phyloP scores from a whole-genome alignment of 2,888 invertebrate species.

The Parthenolecanium corni region DNA sequence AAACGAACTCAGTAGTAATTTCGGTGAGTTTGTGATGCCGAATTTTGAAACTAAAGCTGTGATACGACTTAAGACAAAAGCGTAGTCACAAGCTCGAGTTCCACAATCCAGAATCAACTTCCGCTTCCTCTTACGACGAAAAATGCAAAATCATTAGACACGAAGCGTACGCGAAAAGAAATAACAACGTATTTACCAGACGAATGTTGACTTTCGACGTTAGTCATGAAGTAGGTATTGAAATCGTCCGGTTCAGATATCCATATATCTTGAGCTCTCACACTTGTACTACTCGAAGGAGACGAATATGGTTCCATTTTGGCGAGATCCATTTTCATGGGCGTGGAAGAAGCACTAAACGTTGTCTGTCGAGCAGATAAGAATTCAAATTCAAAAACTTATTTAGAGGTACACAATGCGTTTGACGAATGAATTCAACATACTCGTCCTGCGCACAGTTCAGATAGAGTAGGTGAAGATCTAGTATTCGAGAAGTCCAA shows the following conservation, averaged over 20 bases:
- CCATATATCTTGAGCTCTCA: slow-evolving; percentile 18
- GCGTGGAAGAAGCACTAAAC: background rate
- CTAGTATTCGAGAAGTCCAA: slow-evolving; percentile 8
- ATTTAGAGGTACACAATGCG: background rate
- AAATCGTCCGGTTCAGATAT: slow-evolving; percentile 25
- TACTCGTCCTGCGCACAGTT: too few relatives aligned
- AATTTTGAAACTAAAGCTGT: slow-evolving; percentile 25
- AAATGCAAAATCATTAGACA: background rate
- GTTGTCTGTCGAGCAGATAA: too few relatives aligned
- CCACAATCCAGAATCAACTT: slow-evolving; percentile 5
- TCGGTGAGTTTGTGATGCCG: background rate
- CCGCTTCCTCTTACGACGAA: background rate
- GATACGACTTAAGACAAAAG: slow-evolving; percentile 12
- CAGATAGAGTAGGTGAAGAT: slow-evolving; percentile 8
- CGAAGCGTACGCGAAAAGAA: background rate
- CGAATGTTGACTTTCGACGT: slow-evolving; percentile 18
- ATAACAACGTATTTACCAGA: slow-evolving; percentile 9
- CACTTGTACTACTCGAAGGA: slow-evolving; percentile 17
- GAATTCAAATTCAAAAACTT: too few relatives aligned
- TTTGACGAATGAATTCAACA: background rate
- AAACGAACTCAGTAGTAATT: too few relatives aligned
- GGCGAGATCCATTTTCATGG: background rate
- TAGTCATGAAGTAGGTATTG: slow-evolving; percentile 19
- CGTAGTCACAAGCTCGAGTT: slow-evolving; percentile 20
- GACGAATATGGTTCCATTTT: slow-evolving; percentile 17